Conservation (phyloP, 2,797 vertebrate species). For the Peromyscus melanophrys region DNA sequence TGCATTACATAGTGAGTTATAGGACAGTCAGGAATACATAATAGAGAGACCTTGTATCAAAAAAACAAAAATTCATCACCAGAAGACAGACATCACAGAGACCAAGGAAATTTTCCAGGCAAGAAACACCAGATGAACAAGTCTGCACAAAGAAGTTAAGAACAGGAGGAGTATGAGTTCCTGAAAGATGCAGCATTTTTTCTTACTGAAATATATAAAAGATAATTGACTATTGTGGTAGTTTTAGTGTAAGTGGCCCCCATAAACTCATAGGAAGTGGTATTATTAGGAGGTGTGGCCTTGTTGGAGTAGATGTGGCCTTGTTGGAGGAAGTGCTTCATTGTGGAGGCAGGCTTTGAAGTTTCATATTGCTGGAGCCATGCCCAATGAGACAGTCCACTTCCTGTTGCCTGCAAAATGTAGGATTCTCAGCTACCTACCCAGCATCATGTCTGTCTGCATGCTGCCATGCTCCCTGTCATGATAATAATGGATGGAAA, state of each 20-base stretch:
- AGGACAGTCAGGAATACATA: background rate
- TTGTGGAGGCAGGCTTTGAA: background rate
- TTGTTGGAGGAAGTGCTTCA: background rate
- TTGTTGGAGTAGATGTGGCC: background rate
- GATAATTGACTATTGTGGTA: background rate
- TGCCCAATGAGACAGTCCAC: background rate
- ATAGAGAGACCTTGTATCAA: background rate
- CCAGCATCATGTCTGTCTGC: background rate
- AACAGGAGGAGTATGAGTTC: background rate
- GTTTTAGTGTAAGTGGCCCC: background rate
- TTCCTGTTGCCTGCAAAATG: background rate
- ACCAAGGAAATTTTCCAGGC: background rate
- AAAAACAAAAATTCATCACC: background rate
- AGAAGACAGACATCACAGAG: background rate
- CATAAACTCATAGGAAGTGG: background rate
- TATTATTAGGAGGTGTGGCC: background rate
- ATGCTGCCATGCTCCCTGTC: background rate
- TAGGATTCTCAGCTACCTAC: background rate
- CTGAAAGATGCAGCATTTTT: background rate
- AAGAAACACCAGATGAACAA: background rate
- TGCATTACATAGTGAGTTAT: background rate
- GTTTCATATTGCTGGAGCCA: background rate
- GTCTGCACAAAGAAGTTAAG: slow-evolving; percentile 42
- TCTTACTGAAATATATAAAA: background rate
- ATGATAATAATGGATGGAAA: background rate